Percentiles rank a stretch among this genome's conserved stretches.
These are phyloP conservation scores for Caenorhabditis elegans DNA, from an alignment of 1,140 invertebrate genomes.

Conservation along the genomic window DNA sequence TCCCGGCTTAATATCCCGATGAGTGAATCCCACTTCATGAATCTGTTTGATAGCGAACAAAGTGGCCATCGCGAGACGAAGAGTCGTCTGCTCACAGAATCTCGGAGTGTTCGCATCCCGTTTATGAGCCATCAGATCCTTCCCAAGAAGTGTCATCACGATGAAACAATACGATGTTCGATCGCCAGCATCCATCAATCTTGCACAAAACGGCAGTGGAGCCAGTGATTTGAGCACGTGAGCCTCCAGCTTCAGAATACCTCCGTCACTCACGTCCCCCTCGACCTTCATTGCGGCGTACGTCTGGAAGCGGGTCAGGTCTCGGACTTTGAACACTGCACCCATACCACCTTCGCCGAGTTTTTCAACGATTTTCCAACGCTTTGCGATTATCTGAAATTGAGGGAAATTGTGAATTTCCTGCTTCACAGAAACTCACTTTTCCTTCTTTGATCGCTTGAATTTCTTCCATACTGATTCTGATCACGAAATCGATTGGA, in stretches of 20 bases:
- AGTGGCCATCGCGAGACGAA: constrained; percentile 48
- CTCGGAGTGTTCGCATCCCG: constrained; percentile 28
- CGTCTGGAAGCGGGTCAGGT: constrained; percentile 21
- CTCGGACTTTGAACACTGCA: constrained; percentile 52
- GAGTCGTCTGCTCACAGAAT: constrained; percentile 44
- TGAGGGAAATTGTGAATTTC: not conserved
- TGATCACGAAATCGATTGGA: too few relatives aligned
- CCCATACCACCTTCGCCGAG: constrained; percentile 49
- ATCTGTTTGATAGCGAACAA: constrained; percentile 54
- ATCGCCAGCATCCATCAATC: not conserved
- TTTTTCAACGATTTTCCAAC: constrained; percentile 44
- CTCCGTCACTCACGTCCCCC: constrained; percentile 51
- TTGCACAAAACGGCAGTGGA: not conserved
- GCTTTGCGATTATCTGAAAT: constrained; percentile 23
- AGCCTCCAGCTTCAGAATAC: constrained; percentile 54
- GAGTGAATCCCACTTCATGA: constrained; percentile 42
- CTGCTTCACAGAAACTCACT: not conserved
- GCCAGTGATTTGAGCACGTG: constrained; percentile 39
- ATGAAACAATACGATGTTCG: constrained; percentile 46
- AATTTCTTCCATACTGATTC: not conserved
- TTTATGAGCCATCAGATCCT: constrained; percentile 55
- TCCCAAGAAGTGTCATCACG: constrained; percentile 53
- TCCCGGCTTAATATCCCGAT: constrained; percentile 48
- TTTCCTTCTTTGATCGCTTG: not conserved
- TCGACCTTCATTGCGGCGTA: constrained; percentile 55